Conservation (phyloP, 23 tunicate species). For the Halocynthia aurantium region DNA sequence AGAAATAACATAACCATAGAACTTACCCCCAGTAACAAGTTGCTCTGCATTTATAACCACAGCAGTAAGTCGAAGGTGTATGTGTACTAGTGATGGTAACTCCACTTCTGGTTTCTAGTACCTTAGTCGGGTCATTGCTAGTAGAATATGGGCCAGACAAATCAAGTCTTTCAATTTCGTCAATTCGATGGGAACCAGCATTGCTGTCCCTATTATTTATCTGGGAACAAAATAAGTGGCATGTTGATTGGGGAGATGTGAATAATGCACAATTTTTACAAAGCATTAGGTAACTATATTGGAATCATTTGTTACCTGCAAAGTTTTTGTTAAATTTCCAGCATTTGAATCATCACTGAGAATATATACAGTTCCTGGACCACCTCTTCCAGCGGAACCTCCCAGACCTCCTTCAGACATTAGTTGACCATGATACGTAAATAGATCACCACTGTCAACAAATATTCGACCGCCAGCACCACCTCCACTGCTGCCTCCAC, state of each 20-base stretch:
- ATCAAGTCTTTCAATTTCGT: constrained; percentile 10
- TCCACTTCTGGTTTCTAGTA: constrained; percentile 5
- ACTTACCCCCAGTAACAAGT: constrained; percentile 18
- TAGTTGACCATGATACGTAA: constrained; percentile 15
- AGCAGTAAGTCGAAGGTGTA: constrained; percentile 12
- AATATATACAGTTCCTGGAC: constrained; percentile 25
- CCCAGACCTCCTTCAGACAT: constrained; percentile 3
- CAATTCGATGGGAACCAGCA: constrained; percentile 1
- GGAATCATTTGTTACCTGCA: background rate
- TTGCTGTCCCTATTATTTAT: constrained; percentile 6
- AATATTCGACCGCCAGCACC: constrained; percentile 33
- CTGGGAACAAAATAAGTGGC: background rate
- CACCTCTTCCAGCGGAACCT: constrained; percentile 15
- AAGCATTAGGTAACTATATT: too few species aligned
- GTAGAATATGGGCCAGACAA: constrained; percentile 22
- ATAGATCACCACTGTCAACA: constrained; percentile 12
- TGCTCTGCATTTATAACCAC: background rate
- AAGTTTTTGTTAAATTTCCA: background rate
- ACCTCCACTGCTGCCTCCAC: constrained; percentile 13
- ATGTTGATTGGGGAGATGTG: too few species aligned
- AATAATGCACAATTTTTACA: too few species aligned
- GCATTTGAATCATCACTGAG: constrained; percentile 4
- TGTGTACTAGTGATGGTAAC: constrained; percentile 8
- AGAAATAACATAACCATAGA: background rate
- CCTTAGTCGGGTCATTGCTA: background rate